Conservation (phyloP, 1,140 invertebrate species). For the Drosophila lacteicornis region DNA sequence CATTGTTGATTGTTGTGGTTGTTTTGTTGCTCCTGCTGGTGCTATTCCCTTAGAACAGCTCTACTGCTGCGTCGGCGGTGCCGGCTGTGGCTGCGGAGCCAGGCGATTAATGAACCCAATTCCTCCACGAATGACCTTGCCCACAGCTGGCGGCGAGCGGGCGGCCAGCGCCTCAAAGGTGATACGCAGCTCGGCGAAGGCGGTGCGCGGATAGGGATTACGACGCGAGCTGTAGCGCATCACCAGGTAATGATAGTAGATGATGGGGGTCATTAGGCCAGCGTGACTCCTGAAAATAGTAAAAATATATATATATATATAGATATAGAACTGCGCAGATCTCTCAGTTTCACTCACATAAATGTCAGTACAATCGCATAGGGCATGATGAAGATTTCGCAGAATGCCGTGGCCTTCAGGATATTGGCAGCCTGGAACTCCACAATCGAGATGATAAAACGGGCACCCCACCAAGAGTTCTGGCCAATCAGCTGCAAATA, state of each 20-base stretch:
- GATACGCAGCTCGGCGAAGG: conserved; percentile 92
- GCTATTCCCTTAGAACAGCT: not conserved
- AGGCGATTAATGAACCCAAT: conserved; percentile 88
- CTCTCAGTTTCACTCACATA: not conserved
- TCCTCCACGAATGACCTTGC: conserved; percentile 85
- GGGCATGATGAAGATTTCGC: conserved; percentile 97
- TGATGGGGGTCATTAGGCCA: conserved; percentile 94
- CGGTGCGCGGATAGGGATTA: conserved; percentile 97
- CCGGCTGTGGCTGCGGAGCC: conserved; percentile 86
- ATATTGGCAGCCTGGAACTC: conserved; percentile 95
- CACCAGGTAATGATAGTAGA: conserved; percentile 97
- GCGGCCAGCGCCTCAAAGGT: conserved; percentile 87
- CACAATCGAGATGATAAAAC: conserved; percentile 93
- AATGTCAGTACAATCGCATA: conserved; percentile 86
- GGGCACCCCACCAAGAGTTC: conserved; percentile 94
- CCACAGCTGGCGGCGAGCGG: conserved; percentile 88
- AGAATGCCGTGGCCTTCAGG: conserved; percentile 93
- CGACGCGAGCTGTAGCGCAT: conserved; percentile 95
- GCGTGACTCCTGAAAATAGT: conserved; percentile 89
- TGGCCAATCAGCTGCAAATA: conserved; percentile 91
- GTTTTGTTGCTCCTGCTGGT: not conserved
- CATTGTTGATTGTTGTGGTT: conserved; percentile 38
- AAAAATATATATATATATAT: not conserved
- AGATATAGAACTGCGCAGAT: not conserved
- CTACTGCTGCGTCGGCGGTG: conserved; percentile 50